Evolutionary conservation across 2,888 invertebrate genomes (phyloP), one percentile per base, ranked within the genome.

Genomic region (Caenorhabditis sp.): DNA sequence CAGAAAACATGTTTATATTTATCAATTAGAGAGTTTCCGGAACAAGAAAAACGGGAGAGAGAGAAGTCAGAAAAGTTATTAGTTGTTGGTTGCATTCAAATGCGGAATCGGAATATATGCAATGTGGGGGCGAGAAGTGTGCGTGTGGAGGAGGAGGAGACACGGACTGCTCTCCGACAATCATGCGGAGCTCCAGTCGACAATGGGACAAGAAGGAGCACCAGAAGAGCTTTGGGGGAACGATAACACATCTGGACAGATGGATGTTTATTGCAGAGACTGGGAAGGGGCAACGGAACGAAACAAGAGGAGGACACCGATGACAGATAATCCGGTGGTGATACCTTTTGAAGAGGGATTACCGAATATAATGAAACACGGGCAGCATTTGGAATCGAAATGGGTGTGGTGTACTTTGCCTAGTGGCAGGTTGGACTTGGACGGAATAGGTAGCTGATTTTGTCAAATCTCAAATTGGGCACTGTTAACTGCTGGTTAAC

Each of bases 201-300:
- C 47, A 47, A 47, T 58, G 58, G 50, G 18, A n/a, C n/a, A n/a
- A n/a, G n/a, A 32, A 32, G 32, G 32, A 47, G 47, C n/a, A 20
- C 47, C n/a, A n/a, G n/a, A n/a, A n/a, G n/a, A 47, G 47, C 47
- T 47, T 9, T 13, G 40, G 32, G 35, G 60, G 50, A 50, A 60
- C 58, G 69, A 69, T 69, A 69, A 60, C 69, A 51, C 69, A 58
- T 58, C 58, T 61, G 70, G 70, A 56, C 70, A 70, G 51, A 70
- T 58, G 37, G 60, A 70, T 61, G 70, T 70, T 70, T 70, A 70
- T 70, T 70, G 70, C 60, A 61, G 35, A 32, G 32, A 32, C n/a
- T n/a, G 32, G 32, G 32, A 9, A 32, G 18, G 47, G 47, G n/a
- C n/a, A n/a, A n/a, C n/a, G n/a, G n/a, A n/a, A n/a, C n/a, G n/a